These are phyloP conservation scores for Craterocephalus amniculus DNA, from an alignment of 2,797 vertebrate genomes.

Conservation along the genomic window DNA sequence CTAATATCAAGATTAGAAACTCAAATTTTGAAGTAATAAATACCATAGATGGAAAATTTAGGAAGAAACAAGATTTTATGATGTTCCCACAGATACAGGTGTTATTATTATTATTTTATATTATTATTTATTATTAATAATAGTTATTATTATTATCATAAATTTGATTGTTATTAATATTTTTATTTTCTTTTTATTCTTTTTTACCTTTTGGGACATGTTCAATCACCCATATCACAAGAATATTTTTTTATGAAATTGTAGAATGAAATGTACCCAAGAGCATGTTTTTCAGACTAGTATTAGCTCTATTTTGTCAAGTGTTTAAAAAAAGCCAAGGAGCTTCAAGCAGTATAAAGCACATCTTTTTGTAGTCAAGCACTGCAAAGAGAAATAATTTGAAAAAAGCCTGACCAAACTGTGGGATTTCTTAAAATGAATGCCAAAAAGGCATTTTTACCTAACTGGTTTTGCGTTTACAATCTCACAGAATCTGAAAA, in stretches of 20 bases:
- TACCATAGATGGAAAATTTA: neutral
- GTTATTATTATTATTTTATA: neutral
- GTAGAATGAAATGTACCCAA: neutral
- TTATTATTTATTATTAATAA: no score
- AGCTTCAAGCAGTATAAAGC: neutral
- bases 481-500: no score
- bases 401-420: no score
- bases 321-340: neutral
- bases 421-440: no score
- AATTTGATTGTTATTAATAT: constrained; percentile 1
- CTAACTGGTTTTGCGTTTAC: no score
- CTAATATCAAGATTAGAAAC: neutral
- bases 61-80: neutral
- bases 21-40: neutral
- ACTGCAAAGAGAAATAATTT: no score
- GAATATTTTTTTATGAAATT: neutral
- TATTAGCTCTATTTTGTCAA: neutral
- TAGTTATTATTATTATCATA: no score
- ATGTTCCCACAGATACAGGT: neutral
- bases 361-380: neutral
- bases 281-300: constrained; percentile 1
- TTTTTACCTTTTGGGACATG: neutral
- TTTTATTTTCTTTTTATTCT: no score
- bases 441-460: no score
- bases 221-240: neutral